Evolutionary conservation across 2,113 vertebrate genomes (phyloP).

Genomic region (Apteryx owenii): DNA sequence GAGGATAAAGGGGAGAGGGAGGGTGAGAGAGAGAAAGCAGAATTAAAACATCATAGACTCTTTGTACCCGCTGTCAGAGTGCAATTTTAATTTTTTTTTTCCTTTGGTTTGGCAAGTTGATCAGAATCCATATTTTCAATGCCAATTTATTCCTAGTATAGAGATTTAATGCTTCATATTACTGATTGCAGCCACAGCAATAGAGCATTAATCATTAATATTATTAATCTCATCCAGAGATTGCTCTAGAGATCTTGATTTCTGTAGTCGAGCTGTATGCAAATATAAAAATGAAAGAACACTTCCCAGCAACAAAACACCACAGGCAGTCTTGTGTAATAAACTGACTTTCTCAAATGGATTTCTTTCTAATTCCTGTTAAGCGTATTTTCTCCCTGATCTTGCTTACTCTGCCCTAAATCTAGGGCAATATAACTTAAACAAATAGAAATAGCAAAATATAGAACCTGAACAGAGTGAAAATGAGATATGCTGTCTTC

Average conservation of each 20-base stretch:
- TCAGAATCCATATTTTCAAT: background rate
- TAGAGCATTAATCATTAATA: background rate
- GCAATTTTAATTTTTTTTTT: background rate
- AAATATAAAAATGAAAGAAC: background rate
- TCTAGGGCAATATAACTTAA: background rate
- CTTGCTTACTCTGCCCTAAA: background rate
- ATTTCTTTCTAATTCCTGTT: background rate
- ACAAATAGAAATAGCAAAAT: background rate
- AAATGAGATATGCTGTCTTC: background rate
- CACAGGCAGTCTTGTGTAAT: background rate
- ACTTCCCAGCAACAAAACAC: background rate
- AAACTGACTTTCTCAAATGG: background rate
- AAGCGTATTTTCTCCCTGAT: background rate
- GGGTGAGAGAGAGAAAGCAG: background rate
- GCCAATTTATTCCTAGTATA: background rate
- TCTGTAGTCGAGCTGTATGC: background rate
- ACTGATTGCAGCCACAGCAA: background rate
- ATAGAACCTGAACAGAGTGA: background rate
- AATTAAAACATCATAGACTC: background rate
- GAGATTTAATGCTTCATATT: background rate
- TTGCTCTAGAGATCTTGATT: background rate
- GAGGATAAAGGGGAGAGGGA: background rate
- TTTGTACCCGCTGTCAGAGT: background rate
- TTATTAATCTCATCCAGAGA: too few species aligned
- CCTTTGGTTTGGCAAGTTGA: background rate